A percentile compares a stretch with the other conserved stretches of the same genome.
Conservation (phyloP, 2,797 vertebrate genomes). For the Holocentrus rufus region DNA sequence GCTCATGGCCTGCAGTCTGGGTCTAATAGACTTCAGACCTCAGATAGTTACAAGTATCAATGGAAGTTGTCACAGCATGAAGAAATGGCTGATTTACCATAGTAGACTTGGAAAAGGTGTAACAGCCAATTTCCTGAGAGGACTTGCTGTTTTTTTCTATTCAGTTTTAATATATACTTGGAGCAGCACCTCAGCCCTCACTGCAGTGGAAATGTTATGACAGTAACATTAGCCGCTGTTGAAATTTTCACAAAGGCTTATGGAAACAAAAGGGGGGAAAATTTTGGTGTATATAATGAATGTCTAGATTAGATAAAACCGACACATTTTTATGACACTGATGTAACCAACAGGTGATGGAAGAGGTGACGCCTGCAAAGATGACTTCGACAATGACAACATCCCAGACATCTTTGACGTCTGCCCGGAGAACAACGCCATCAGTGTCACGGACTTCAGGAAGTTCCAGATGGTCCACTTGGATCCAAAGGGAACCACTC, state of each 20-base stretch:
- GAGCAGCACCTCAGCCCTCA: slow-evolving; percentile 29
- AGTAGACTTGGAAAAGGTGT: slow-evolving; percentile 57
- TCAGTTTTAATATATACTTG: slow-evolving; percentile 63
- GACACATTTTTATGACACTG: slow-evolving; percentile 10
- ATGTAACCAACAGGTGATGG: slow-evolving; percentile 86
- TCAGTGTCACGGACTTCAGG: slow-evolving; percentile 95
- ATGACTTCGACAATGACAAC: slow-evolving; percentile 97
- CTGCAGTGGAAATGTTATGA: slow-evolving; percentile 47
- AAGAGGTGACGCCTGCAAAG: slow-evolving; percentile 94
- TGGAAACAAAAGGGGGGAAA: slow-evolving; percentile 26
- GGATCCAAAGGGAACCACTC: slow-evolving; percentile 98
- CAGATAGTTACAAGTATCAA: slow-evolving; percentile 68
- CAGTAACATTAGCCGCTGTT: slow-evolving; percentile 34
- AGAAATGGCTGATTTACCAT: slow-evolving; percentile 64
- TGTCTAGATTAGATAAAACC: slow-evolving; percentile 30
- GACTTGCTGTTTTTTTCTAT: slow-evolving; percentile 59
- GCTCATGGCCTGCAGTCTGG: slow-evolving; percentile 52
- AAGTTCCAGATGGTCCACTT: slow-evolving; percentile 99
- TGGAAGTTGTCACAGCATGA: slow-evolving; percentile 75
- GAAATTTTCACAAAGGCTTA: slow-evolving; percentile 42
- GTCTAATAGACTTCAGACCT: slow-evolving; percentile 69
- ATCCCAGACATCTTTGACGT: slow-evolving; percentile 94
- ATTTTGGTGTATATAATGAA: neutral
- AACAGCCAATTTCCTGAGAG: slow-evolving; percentile 58
- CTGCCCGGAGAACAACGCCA: slow-evolving; percentile 95